phyloP scores from a whole-genome alignment of 2,113 vertebrate genomes.

The Albula glossodonta region DNA sequence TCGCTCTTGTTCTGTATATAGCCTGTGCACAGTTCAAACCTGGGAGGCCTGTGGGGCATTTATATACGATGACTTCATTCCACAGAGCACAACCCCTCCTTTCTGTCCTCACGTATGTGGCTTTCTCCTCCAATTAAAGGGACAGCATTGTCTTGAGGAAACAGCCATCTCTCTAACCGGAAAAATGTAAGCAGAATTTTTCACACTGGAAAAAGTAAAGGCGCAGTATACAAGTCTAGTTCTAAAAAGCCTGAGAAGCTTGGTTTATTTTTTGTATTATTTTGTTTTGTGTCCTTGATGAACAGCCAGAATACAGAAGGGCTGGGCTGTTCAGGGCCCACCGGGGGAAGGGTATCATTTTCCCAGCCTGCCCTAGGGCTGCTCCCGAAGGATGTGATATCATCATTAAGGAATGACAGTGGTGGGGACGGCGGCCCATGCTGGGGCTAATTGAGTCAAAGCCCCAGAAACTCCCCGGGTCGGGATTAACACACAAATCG shows the following conservation, averaged over 20 bases:
- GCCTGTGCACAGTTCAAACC: neutral
- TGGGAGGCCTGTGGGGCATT: conserved; percentile 16
- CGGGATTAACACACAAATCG: neutral
- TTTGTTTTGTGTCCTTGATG: neutral
- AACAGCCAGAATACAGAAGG: neutral
- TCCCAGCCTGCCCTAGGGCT: neutral
- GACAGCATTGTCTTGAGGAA: conserved; percentile 5
- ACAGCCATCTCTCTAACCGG: neutral
- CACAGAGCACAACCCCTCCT: conserved; percentile 9
- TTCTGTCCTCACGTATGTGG: conserved; percentile 7
- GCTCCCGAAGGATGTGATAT: conserved; percentile 14
- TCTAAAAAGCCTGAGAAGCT: neutral
- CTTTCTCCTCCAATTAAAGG: conserved; percentile 9
- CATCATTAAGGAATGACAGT: conserved; percentile 10
- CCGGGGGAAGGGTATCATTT: conserved; percentile 10
- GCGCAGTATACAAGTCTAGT: neutral
- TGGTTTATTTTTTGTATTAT: neutral
- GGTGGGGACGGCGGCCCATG: neutral
- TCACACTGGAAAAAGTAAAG: neutral
- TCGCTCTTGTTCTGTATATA: conserved; percentile 18
- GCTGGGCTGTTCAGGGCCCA: neutral
- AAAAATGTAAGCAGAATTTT: conserved; percentile 2
- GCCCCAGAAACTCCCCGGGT: neutral
- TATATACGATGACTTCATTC: conserved; percentile 33
- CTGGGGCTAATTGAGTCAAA: conserved; percentile 16